phyloP scores from a whole-genome alignment of 2,113 vertebrate genomes.

The Protobothrops mucrosquamatus region DNA sequence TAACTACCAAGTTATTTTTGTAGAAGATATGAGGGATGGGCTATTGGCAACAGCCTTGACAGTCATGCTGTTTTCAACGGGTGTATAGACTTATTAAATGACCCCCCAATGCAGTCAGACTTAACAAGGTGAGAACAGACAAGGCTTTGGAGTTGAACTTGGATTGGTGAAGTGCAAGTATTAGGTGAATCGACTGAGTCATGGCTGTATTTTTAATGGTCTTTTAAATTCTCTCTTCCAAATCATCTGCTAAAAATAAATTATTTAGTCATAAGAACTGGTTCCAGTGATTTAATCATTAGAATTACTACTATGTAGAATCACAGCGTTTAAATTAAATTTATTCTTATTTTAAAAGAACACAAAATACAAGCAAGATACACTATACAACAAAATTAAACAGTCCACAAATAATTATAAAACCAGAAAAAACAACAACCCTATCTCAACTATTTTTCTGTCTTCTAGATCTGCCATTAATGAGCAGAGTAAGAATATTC shows the following conservation, averaged over 20 bases:
- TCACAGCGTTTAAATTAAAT: not conserved
- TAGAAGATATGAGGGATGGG: not conserved
- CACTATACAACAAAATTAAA: not conserved
- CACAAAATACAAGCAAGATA: not conserved
- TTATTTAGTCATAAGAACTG: not conserved
- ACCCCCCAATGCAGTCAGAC: not conserved
- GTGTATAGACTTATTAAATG: slow-evolving; percentile 2
- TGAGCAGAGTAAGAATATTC: not conserved
- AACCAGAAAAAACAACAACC: not conserved
- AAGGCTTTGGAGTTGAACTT: not conserved
- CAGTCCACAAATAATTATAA: not conserved
- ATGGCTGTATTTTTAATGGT: not conserved
- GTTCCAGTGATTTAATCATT: not conserved
- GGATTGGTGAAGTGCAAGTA: not conserved
- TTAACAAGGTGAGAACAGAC: not conserved
- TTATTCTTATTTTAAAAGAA: not conserved
- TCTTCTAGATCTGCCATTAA: not conserved
- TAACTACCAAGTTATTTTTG: slow-evolving; percentile 5
- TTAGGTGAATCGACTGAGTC: not conserved
- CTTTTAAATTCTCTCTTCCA: not conserved
- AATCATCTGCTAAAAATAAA: slow-evolving; percentile 9
- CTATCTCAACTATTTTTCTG: not conserved
- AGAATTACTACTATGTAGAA: not conserved
- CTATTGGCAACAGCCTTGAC: not conserved
- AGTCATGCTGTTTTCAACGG: slow-evolving; percentile 2